These are phyloP conservation scores for Varroa destructor DNA, from an alignment of 1,140 invertebrate genomes.

Conservation along the genomic window DNA sequence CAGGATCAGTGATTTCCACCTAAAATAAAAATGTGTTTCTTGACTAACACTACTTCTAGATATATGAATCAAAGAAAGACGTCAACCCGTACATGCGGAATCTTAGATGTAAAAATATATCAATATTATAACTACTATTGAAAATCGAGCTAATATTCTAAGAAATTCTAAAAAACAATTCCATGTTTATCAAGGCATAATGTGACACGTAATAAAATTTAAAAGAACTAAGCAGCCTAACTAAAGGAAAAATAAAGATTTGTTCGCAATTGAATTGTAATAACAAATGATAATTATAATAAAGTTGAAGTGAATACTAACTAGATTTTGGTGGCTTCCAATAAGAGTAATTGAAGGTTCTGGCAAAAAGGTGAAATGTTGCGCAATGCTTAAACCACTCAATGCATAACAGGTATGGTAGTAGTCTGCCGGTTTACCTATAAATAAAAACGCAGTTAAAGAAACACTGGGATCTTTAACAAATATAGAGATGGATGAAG, in stretches of 20 bases:
- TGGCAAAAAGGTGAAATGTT: constrained; percentile 52
- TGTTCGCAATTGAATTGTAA: too few relatives aligned
- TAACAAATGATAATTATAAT: too few relatives aligned
- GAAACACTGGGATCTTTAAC: too few relatives aligned
- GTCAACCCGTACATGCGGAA: background rate
- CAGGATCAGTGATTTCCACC: constrained; percentile 1
- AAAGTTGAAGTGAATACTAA: constrained; percentile 5
- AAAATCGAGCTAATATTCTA: too few relatives aligned
- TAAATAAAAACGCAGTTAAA: constrained; percentile 38
- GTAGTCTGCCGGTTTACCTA: constrained; percentile 59
- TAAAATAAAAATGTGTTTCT: constrained; percentile 1
- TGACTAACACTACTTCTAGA: background rate
- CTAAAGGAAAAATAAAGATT: too few relatives aligned
- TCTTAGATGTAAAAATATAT: background rate
- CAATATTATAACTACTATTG: background rate
- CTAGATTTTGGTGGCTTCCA: background rate
- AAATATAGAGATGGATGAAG: too few relatives aligned
- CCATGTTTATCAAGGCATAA: too few relatives aligned
- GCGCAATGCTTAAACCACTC: constrained; percentile 83
- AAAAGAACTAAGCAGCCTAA: too few relatives aligned
- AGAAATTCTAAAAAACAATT: too few relatives aligned
- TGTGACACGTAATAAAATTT: too few relatives aligned
- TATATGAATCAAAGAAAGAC: background rate
- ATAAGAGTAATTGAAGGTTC: constrained; percentile 28
- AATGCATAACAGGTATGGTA: constrained; percentile 94